These are phyloP conservation scores for Hemithea aestivaria DNA, from an alignment of 2,888 invertebrate species.

Conservation along the genomic window DNA sequence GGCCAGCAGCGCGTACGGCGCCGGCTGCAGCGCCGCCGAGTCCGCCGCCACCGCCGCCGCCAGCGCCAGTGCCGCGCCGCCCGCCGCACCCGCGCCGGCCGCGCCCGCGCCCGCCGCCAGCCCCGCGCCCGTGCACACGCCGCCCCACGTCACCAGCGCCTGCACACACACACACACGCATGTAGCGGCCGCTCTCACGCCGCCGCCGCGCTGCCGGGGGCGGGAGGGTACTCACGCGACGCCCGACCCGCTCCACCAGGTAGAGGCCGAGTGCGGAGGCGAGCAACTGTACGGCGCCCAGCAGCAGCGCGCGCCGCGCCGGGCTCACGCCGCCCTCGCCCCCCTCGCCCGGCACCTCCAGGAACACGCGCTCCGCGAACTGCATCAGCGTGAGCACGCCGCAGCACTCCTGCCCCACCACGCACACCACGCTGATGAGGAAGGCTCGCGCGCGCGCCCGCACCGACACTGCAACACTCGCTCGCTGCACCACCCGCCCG, in stretches of 20 bases:
- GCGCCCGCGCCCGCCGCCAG: conserved; percentile 30
- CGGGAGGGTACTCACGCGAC: conserved; percentile 53
- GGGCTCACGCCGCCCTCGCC: conserved; percentile 28
- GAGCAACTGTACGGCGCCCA: conserved; percentile 47
- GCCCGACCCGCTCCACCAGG: conserved; percentile 52
- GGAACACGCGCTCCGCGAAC: conserved; percentile 60
- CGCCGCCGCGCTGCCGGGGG: no score
- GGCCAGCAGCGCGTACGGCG: conserved; percentile 55
- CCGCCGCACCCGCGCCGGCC: conserved; percentile 23
- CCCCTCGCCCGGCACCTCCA: conserved; percentile 32
- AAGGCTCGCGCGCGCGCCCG: conserved; percentile 48
- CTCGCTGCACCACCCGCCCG: no score
- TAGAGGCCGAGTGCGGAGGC: conserved; percentile 47
- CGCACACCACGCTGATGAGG: conserved; percentile 39
- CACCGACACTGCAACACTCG: conserved; percentile 41
- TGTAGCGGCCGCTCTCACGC: no score
- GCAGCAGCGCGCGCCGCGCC: conserved; percentile 43
- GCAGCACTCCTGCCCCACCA: conserved; percentile 59
- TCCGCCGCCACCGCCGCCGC: conserved; percentile 52
- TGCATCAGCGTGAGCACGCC: conserved; percentile 58
- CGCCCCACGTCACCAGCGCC: conserved; percentile 49
- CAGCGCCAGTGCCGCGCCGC: conserved; percentile 32
- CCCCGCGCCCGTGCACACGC: conserved; percentile 27
- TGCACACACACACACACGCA: conserved; percentile 27
- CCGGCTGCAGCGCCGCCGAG: conserved; percentile 56